Percentiles rank a stretch among this genome's conserved stretches.
These are phyloP conservation scores for Drosophila anceps DNA, from an alignment of 2,888 invertebrate genomes.

Conservation along the genomic window DNA sequence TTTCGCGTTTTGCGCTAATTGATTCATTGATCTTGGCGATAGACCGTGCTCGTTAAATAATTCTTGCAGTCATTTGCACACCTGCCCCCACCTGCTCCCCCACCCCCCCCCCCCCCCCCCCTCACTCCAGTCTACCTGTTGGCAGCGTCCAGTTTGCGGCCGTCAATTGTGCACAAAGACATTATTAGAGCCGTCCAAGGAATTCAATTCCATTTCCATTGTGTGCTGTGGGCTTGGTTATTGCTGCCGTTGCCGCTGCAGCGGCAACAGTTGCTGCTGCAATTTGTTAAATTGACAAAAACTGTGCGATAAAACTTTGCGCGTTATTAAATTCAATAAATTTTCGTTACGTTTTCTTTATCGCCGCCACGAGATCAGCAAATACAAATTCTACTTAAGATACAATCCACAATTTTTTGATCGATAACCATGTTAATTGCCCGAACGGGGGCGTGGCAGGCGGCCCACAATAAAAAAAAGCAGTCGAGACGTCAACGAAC, in stretches of 20 bases:
- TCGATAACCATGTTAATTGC: conserved; percentile 71
- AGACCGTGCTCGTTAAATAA: conserved; percentile 71
- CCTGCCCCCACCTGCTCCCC: conserved; percentile 16
- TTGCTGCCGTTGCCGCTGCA: conserved; percentile 2
- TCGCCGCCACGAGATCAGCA: conserved; percentile 66
- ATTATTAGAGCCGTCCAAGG: conserved; percentile 78
- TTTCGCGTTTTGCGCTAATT: conserved; percentile 60
- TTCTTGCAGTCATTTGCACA: conserved; percentile 75
- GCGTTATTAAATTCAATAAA: conserved; percentile 79
- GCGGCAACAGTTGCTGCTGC: conserved; percentile 36
- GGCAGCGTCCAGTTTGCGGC: conserved; percentile 47
- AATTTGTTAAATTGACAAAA: conserved; percentile 81
- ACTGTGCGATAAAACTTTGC: conserved; percentile 80
- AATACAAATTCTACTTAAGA: conserved; percentile 80
- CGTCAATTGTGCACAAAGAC: conserved; percentile 80
- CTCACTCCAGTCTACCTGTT: background rate
- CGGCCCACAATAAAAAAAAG: background rate
- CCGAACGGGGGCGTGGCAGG: conserved; percentile 5
- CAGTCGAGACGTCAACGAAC: conserved; percentile 34
- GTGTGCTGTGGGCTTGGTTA: conserved; percentile 60
- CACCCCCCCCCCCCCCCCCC: too few species aligned
- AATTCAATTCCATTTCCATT: conserved; percentile 80
- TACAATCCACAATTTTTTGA: conserved; percentile 41
- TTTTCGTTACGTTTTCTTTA: conserved; percentile 48
- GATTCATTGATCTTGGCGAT: conserved; percentile 80